These are phyloP conservation scores for Sebastes aleutianus DNA, from an alignment of 2,797 vertebrate genomes.

Conservation along the genomic window DNA sequence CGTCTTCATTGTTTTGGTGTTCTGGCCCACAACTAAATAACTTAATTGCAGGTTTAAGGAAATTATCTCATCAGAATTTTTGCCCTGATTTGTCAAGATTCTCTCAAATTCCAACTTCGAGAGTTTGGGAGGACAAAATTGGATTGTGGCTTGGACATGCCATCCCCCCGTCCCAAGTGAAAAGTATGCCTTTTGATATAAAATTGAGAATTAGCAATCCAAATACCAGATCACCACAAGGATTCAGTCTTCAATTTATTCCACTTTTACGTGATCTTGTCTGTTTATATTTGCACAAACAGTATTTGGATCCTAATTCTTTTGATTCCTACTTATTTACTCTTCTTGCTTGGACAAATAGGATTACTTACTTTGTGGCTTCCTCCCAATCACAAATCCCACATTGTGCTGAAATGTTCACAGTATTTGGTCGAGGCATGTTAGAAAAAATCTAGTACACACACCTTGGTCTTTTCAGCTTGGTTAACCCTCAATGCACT, in stretches of 20 bases:
- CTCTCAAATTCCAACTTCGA: background rate
- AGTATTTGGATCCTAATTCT: background rate
- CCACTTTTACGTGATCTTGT: background rate
- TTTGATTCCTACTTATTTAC: background rate
- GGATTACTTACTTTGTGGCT: background rate
- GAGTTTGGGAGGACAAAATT: background rate
- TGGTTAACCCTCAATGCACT: constrained; percentile 66
- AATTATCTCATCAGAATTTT: background rate
- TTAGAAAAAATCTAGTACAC: constrained; percentile 2
- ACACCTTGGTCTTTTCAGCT: constrained; percentile 42
- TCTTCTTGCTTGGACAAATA: background rate
- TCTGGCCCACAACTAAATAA: background rate
- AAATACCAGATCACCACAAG: background rate
- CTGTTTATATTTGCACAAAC: background rate
- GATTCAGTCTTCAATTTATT: background rate
- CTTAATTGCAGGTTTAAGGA: background rate
- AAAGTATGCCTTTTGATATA: background rate
- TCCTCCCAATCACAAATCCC: background rate
- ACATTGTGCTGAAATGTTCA: background rate
- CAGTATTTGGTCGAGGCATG: constrained; percentile 3
- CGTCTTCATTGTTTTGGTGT: background rate
- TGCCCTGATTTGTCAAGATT: background rate
- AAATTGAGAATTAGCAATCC: background rate
- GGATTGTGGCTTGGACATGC: background rate
- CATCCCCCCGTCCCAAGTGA: background rate